Evolutionary conservation across 2,113 vertebrate species (phyloP), one percentile per base, ranked within the genome.

Genomic region (Agapornis roseicollis): DNA sequence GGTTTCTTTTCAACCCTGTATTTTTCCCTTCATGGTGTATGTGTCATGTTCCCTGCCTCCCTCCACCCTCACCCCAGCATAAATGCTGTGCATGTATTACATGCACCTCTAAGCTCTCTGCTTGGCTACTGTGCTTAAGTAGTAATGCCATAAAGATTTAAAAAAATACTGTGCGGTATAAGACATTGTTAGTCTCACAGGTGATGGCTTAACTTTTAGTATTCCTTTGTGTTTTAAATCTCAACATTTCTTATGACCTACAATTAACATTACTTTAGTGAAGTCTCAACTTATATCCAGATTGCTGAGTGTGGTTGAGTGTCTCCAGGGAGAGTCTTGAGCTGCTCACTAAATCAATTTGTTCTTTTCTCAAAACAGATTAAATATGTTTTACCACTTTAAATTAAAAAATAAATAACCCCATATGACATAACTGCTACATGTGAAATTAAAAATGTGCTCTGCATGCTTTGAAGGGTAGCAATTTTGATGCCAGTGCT

Each of bases 121-220:
- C n/a, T 89, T 11, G 65, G 70, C 72, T 88, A 18, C 74, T 61
- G 49, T 19, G 44, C 28, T 76, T 60, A 29, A 90, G 60, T 23
- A 64, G 72, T 31, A 78, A 58, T 42, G 29, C 61, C 65, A 39
- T 39, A 60, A 88, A 74, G 37, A 58, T 77, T 46, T 47, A 4
- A 20, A 76, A 88, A 88, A 88, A 56, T 69, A 2, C 65, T 92
- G 70, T n/a, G 79, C 90, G 81, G 56, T 80, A 46, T 5, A 52
- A 76, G 83, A 74, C 56, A 61, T 76, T 92, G 83, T 84, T 95
- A 89, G 70, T 79, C 56, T 90, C 22, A 13, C 39, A 87, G 66
- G 90, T 92, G 88, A 94, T 93, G 73, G 73, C 73, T 96, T 95
- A 94, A 92, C 90, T 94, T 96, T 95, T 94, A 95, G 61, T 95